Evolutionary conservation across 1,140 invertebrate genomes (phyloP).

Genomic region (Mamestra configurata): DNA sequence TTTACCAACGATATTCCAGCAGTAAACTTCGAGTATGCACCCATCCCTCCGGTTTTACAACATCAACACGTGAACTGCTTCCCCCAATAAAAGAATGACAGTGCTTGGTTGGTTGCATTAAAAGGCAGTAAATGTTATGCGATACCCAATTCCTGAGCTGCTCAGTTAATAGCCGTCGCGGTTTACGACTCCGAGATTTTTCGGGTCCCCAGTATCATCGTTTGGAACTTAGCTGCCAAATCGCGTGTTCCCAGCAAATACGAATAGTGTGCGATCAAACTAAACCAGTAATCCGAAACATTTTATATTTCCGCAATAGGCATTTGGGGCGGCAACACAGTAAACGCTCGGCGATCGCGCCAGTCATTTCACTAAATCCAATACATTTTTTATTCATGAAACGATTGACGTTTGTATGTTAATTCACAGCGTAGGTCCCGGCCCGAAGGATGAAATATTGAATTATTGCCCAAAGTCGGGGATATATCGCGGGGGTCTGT

Average conservation of each 20-base stretch:
- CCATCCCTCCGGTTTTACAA: slow-evolving; percentile 36
- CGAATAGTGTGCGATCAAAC: slow-evolving; percentile 62
- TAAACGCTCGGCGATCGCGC: slow-evolving; percentile 70
- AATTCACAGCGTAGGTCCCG: slow-evolving; percentile 83
- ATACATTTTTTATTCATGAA: slow-evolving; percentile 88
- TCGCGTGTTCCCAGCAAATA: slow-evolving; percentile 58
- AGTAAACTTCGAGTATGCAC: slow-evolving; percentile 25
- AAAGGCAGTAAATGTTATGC: slow-evolving; percentile 48
- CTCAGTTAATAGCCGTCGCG: slow-evolving; percentile 47
- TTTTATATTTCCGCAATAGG: slow-evolving; percentile 79
- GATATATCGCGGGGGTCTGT: slow-evolving; percentile 82
- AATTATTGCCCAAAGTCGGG: slow-evolving; percentile 85
- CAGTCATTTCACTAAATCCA: slow-evolving; percentile 86
- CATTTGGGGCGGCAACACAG: slow-evolving; percentile 66
- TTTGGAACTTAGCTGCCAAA: slow-evolving; percentile 48
- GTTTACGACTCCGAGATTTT: slow-evolving; percentile 53
- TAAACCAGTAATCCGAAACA: slow-evolving; percentile 72
- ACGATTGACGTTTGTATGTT: slow-evolving; percentile 88
- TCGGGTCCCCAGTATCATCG: slow-evolving; percentile 48
- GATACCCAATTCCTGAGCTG: slow-evolving; percentile 48
- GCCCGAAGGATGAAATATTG: slow-evolving; percentile 86
- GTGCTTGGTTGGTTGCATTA: slow-evolving; percentile 49
- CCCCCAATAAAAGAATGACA: slow-evolving; percentile 49
- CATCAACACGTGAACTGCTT: slow-evolving; percentile 41
- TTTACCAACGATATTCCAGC: slow-evolving; percentile 12